Percentiles rank a stretch among this genome's conserved stretches.
Conservation (phyloP, 2,888 invertebrate genomes). For the Polymixis flavicincta region DNA sequence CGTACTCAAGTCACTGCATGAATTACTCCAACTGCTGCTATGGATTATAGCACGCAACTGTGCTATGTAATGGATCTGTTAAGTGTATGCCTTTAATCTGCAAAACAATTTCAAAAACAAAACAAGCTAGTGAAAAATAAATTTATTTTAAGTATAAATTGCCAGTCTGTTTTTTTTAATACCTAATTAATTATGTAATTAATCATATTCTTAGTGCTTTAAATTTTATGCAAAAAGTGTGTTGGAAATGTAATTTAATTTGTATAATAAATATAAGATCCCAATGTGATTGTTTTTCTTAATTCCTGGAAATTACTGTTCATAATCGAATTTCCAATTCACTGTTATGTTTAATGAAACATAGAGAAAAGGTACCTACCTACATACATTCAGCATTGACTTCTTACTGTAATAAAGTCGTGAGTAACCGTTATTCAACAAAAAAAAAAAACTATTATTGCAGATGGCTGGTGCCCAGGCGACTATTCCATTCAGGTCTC, state of each 20-base stretch:
- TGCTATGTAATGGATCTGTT: neutral
- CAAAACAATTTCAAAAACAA: neutral
- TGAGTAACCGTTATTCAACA: no score
- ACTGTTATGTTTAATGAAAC: neutral
- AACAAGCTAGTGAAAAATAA: neutral
- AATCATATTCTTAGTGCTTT: slow-evolving; percentile 43
- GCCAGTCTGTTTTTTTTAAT: neutral
- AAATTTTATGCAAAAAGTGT: slow-evolving; percentile 46
- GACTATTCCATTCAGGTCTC: slow-evolving; percentile 86
- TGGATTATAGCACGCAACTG: neutral
- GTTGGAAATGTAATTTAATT: slow-evolving; percentile 51
- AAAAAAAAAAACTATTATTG: slow-evolving; percentile 52
- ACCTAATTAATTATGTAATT: neutral
- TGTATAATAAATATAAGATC: slow-evolving; percentile 57
- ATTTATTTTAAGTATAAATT: slow-evolving; percentile 6
- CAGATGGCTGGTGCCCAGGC: slow-evolving; percentile 88
- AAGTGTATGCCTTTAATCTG: neutral
- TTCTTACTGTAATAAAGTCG: neutral
- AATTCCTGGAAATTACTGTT: neutral
- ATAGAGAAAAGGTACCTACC: slow-evolving; percentile 43
- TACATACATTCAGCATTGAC: neutral
- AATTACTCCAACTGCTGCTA: neutral
- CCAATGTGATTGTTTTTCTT: slow-evolving; percentile 27
- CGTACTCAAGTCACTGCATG: neutral
- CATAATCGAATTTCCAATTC: neutral